Conservation (phyloP, 1,140 invertebrate species). For the Dendroctonus ponderosae region DNA sequence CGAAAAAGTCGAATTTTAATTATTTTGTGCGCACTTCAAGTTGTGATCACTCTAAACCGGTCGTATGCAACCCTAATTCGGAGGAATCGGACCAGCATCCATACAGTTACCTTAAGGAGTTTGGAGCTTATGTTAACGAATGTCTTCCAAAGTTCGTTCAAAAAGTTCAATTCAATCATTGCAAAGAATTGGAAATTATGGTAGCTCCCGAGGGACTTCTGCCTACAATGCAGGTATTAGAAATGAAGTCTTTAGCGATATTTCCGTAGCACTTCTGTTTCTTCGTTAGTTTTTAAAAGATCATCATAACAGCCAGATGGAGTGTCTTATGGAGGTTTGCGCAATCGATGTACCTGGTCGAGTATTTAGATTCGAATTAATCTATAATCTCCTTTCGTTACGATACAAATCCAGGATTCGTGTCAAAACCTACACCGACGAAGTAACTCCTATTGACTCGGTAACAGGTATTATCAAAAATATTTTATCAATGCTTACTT, state of each 20-base stretch:
- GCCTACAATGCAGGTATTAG: conserved; percentile 14
- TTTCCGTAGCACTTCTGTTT: neutral
- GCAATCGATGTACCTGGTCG: conserved; percentile 31
- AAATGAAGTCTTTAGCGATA: neutral
- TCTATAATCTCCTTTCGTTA: conserved; percentile 36
- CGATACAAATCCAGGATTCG: conserved; percentile 38
- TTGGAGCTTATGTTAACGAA: conserved; percentile 28
- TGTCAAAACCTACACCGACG: conserved; percentile 54
- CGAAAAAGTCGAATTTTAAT: no score
- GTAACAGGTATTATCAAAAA: conserved; percentile 37
- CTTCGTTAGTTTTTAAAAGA: conserved; percentile 34
- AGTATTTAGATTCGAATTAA: conserved; percentile 32
- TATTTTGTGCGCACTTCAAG: neutral
- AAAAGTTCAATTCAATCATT: conserved; percentile 23
- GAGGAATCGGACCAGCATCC: neutral
- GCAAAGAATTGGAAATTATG: conserved; percentile 34
- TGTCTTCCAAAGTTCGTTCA: conserved; percentile 36
- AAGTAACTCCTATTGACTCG: conserved; percentile 52
- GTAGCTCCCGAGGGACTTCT: conserved; percentile 32
- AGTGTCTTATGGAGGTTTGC: conserved; percentile 29
- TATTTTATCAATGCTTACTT: no score
- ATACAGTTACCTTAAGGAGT: conserved; percentile 14
- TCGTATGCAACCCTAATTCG: neutral
- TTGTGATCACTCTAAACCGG: neutral
- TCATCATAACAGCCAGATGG: conserved; percentile 35